A percentile compares a stretch with the other conserved stretches of the same genome.
phyloP scores from a whole-genome alignment of 2,113 vertebrate species.

The Oryzias melastigma region DNA sequence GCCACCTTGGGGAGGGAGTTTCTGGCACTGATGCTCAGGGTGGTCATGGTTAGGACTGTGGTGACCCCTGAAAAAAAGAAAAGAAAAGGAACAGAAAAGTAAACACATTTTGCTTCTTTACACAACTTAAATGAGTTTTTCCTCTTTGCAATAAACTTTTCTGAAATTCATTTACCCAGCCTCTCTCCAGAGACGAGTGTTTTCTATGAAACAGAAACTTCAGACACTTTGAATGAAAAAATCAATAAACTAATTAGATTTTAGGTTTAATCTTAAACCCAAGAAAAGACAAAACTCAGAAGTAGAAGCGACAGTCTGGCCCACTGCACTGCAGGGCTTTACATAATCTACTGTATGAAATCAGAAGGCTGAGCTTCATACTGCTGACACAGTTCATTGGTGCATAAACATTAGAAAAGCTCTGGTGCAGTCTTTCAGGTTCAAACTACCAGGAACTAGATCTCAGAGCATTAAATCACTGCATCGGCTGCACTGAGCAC shows the following conservation, averaged over 20 bases:
- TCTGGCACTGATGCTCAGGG: constrained; percentile 98
- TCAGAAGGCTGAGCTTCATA: constrained; percentile 21
- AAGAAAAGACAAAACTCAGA: not conserved
- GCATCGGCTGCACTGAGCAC: not conserved
- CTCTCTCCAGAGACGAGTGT: not conserved
- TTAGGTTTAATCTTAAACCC: not conserved
- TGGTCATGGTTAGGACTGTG: constrained; percentile 99
- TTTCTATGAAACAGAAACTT: not conserved
- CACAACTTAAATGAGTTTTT: constrained; percentile 11
- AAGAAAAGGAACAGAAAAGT: constrained; percentile 18
- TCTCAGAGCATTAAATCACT: constrained; percentile 1
- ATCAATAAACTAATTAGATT: constrained; percentile 1
- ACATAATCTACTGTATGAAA: constrained; percentile 19
- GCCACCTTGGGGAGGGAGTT: constrained; percentile 99
- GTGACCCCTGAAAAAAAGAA: constrained; percentile 86
- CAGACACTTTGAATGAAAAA: not conserved
- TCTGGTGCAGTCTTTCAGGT: constrained; percentile 13
- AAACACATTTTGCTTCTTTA: not conserved
- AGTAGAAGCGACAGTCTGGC: not conserved
- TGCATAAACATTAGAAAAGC: constrained; percentile 10
- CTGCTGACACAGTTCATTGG: constrained; percentile 13
- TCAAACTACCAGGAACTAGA: constrained; percentile 11
- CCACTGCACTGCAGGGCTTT: constrained; percentile 17
- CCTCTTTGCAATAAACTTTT: not conserved
- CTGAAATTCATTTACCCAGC: not conserved